Evolutionary conservation across 2,797 vertebrate species (phyloP).

Genomic region (Ambastaia sidthimunki): DNA sequence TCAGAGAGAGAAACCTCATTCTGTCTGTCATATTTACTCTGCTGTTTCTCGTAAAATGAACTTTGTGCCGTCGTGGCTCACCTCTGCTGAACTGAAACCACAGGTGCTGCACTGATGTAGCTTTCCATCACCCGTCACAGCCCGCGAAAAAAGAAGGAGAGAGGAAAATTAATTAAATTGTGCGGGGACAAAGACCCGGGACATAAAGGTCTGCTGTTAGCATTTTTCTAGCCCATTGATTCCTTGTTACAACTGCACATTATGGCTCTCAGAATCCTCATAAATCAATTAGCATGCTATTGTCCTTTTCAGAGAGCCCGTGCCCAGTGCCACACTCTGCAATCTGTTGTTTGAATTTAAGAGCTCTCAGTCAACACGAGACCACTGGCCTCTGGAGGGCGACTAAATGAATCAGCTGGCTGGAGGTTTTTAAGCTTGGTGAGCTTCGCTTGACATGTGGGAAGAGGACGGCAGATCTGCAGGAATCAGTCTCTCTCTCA

Average conservation of each 20-base stretch:
- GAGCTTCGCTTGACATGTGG: conserved; percentile 62
- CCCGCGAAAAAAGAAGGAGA: conserved; percentile 54
- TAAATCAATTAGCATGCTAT: conserved; percentile 84
- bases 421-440: conserved; percentile 59
- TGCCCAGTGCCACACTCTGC: conserved; percentile 73
- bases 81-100: conserved; percentile 63
- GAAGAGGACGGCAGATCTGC: conserved; percentile 57
- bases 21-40: conserved; percentile 67
- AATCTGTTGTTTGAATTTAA: conserved; percentile 84
- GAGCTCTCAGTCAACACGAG: conserved; percentile 61
- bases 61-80: conserved; percentile 59
- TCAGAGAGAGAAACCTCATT: conserved; percentile 60
- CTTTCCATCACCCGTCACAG: conserved; percentile 71
- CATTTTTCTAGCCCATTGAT: conserved; percentile 89
- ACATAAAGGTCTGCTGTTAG: conserved; percentile 86
- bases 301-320: conserved; percentile 79
- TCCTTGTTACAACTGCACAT: conserved; percentile 85
- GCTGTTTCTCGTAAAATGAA: conserved; percentile 53
- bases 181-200: conserved; percentile 77
- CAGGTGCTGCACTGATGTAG: conserved; percentile 61
- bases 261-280: conserved; percentile 80
- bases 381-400: conserved; percentile 68
- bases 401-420: conserved; percentile 72
- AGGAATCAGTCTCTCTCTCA: conserved; percentile 66
- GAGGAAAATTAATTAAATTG: conserved; percentile 80